Evolutionary conservation across 2,113 vertebrate genomes (phyloP), one percentile per base, ranked within the genome.

Genomic region (Odontophorus gujanensis): DNA sequence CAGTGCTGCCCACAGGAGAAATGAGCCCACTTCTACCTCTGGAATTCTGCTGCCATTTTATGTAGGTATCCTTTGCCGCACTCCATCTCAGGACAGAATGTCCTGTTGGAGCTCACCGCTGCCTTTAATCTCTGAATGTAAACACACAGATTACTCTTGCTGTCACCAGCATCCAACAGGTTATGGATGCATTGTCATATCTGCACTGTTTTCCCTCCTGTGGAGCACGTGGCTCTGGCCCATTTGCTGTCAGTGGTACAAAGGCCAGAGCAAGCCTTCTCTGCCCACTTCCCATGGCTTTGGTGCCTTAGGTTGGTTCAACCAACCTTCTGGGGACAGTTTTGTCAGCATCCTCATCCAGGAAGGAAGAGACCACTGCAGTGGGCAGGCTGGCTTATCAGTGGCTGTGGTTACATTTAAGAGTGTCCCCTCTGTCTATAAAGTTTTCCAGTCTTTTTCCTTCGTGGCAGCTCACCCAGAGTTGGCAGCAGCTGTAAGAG

Each of bases 91-190:
- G 82, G 55, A 28, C 77, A 86, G 63, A 47, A 11, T 0, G 1
- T 85, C 63, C 91, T 48, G 14, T 9, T 86, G 90, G 55, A 86
- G 89, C 66, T 11, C 7, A 28, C 92, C 77, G 66, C 57, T 87
- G 62, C 48, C 83, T 94, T 74, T 91, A 90, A 96, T 94, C 93
- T 61, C 92, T 19, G 74, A 50, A 51, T 6, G 1, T 61, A 87
- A 93, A 50, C 72, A 85, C 3, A 1, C n/a, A 67, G 92, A 91
- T 91, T 90, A 92, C 89, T 85, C 79, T 20, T 17, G 21, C 94
- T 86, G 69, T 45, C 87, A 48, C 67, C 80, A 61, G 47, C 17
- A 58, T 38, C 67, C 42, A 19, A 59, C 18, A 66, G 84, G 5
- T 65, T 71, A 22, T 63, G 38, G 80, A 38, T 18, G 0, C 13